Conservation (phyloP, 2,888 invertebrate genomes). For the Drosophila demipolita region DNA sequence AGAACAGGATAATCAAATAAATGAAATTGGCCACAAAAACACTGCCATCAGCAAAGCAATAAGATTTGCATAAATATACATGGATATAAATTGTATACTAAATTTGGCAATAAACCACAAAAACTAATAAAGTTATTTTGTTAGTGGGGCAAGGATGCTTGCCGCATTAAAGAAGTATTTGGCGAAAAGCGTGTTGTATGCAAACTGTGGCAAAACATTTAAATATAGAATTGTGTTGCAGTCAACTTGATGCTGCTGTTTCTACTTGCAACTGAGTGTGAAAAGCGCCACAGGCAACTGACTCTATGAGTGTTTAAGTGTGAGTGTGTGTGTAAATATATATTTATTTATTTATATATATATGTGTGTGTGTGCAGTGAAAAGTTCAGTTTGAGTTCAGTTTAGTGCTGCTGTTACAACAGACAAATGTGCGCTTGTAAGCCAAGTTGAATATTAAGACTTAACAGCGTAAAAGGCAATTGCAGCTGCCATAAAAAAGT, state of each 20-base stretch:
- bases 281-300: constrained; percentile 43
- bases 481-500: constrained; percentile 42
- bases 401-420: constrained; percentile 25
- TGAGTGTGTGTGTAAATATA: neutral
- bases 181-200: constrained; percentile 16
- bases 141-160: constrained; percentile 31
- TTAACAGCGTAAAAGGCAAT: constrained; percentile 46
- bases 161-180: constrained; percentile 63
- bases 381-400: constrained; percentile 64
- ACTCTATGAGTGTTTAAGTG: neutral
- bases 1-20: constrained; percentile 27
- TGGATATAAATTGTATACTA: neutral
- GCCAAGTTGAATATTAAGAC: constrained; percentile 62
- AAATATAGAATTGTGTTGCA: constrained; percentile 27
- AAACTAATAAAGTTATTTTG: constrained; percentile 45
- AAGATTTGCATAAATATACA: constrained; percentile 6
- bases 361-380: constrained; percentile 28
- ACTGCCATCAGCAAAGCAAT: constrained; percentile 8
- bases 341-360: neutral
- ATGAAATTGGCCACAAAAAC: constrained; percentile 30
- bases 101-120: constrained; percentile 24
- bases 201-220: constrained; percentile 38
- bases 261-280: constrained; percentile 43
- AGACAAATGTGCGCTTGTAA: constrained; percentile 36
- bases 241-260: constrained; percentile 11